Conservation (phyloP, 1,140 invertebrate species). For the Globodera rostochiensis region DNA sequence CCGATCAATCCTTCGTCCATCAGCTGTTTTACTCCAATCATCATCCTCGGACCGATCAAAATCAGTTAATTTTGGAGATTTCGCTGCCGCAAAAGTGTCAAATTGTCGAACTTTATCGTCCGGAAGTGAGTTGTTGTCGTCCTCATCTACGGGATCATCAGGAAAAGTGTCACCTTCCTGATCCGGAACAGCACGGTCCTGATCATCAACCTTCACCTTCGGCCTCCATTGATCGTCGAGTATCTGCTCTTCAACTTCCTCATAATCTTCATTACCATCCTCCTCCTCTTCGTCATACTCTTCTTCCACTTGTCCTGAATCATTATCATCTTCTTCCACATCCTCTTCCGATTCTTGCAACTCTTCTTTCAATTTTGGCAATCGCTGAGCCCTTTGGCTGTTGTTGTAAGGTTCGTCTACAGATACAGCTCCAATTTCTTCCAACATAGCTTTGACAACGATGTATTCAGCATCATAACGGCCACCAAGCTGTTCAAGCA, state of each 20-base stretch:
- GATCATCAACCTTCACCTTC: not conserved
- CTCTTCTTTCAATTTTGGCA: not conserved
- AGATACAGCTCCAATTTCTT: not conserved
- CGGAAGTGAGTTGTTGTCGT: not conserved
- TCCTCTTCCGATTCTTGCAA: not conserved
- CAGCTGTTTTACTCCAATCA: too few species aligned
- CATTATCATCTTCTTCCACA: not conserved
- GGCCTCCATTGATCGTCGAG: conserved; percentile 3
- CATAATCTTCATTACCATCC: not conserved
- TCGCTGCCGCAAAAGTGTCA: not conserved
- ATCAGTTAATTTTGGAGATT: not conserved
- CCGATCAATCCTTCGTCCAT: too few species aligned
- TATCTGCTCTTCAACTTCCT: not conserved
- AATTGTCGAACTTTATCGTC: not conserved
- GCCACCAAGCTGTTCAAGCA: not conserved
- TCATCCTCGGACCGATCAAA: too few species aligned
- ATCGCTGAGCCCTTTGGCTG: not conserved
- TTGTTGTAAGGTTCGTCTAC: not conserved
- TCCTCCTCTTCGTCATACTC: not conserved
- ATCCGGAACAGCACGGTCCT: not conserved
- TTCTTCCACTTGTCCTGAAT: not conserved
- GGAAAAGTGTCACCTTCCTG: not conserved
- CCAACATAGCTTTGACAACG: not conserved
- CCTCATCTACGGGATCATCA: not conserved
- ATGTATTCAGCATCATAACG: too few species aligned